Evolutionary conservation across 2,888 invertebrate genomes (phyloP), one percentile per base, ranked within the genome.

Genomic region (Mactromeris polynyma): DNA sequence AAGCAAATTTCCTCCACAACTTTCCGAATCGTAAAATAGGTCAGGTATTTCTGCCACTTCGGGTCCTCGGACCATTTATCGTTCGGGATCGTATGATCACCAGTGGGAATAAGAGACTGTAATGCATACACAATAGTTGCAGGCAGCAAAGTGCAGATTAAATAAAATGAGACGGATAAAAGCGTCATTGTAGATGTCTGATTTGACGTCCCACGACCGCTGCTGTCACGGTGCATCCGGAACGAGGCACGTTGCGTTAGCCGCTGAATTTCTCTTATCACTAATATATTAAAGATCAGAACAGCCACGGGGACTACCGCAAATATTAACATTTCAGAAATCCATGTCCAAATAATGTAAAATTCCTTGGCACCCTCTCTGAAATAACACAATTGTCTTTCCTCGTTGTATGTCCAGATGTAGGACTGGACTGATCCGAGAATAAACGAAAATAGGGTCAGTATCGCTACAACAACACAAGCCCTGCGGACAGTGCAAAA

Each of bases 131-230:
- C 96, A 73, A 96, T 92, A 0, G 96, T 96, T 36, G 96, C 96
- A 6, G 97, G 97, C 19, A 97, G 92, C 82, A 96, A 94, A 17
- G 96, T 96, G 86, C 96, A 94, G 42, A 96, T 96, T 19, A 96
- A 94, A 91, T 96, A 97, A 90, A 97, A 97, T 4, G 96, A 96
- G 9, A 97, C 96, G 1, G 95, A 95, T 33, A 97, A 93, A 2
- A 97, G 91, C 33, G 96, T 96, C 26, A 96, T 93, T 2, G 97
- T 97, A 1, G 96, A 96, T 6, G 96, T 96, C 21, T 94, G 93
- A 80, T 94, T 94, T 0, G 89, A 86, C 19, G 86, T 78, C 19
- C 87, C 89, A 31, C 92, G 89, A 19, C 77, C 33, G 42, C 64
- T 86, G 46, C 87, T 89, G 21, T 93, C 90, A 11, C 90, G 64